Evolutionary conservation across 2,888 invertebrate genomes (phyloP).

Genomic region (Drosophila paracracens): DNA sequence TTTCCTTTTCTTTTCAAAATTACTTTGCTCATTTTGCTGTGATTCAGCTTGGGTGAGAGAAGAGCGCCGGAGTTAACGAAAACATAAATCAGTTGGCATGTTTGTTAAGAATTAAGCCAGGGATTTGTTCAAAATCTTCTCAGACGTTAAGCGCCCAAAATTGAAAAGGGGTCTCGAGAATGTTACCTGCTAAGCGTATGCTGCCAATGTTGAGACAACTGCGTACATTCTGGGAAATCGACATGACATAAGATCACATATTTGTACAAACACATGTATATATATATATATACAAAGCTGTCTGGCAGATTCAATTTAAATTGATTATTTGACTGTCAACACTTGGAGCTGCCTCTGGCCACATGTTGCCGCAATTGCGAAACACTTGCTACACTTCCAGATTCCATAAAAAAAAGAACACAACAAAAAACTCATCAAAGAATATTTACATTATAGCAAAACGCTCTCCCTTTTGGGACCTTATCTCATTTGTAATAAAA

Average conservation of each 20-base stretch:
- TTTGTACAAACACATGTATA: not conserved
- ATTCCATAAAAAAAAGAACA: slow-evolving; percentile 1
- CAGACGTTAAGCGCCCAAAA: slow-evolving; percentile 16
- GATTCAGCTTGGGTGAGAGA: slow-evolving; percentile 46
- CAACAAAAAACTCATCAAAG: slow-evolving; percentile 10
- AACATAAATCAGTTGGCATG: slow-evolving; percentile 70
- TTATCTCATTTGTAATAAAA: slow-evolving; percentile 33
- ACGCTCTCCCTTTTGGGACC: slow-evolving; percentile 14
- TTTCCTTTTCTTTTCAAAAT: slow-evolving; percentile 13
- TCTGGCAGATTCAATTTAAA: slow-evolving; percentile 65
- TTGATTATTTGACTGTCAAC: slow-evolving; percentile 69
- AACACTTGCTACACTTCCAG: slow-evolving; percentile 31
- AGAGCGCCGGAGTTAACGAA: slow-evolving; percentile 1
- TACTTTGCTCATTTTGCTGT: slow-evolving; percentile 12
- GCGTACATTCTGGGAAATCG: slow-evolving; percentile 53
- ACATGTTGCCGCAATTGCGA: slow-evolving; percentile 57
- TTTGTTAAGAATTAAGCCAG: slow-evolving; percentile 60
- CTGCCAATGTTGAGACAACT: slow-evolving; percentile 21
- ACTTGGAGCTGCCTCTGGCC: slow-evolving; percentile 50
- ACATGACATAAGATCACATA: slow-evolving; percentile 64
- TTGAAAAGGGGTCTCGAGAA: slow-evolving; percentile 40
- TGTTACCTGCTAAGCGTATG: slow-evolving; percentile 56
- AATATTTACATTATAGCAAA: slow-evolving; percentile 1
- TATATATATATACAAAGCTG: not conserved
- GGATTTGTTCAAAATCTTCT: slow-evolving; percentile 39